phyloP scores from a whole-genome alignment of 2,888 invertebrate species.

The Cryptocheilus praepositus region DNA sequence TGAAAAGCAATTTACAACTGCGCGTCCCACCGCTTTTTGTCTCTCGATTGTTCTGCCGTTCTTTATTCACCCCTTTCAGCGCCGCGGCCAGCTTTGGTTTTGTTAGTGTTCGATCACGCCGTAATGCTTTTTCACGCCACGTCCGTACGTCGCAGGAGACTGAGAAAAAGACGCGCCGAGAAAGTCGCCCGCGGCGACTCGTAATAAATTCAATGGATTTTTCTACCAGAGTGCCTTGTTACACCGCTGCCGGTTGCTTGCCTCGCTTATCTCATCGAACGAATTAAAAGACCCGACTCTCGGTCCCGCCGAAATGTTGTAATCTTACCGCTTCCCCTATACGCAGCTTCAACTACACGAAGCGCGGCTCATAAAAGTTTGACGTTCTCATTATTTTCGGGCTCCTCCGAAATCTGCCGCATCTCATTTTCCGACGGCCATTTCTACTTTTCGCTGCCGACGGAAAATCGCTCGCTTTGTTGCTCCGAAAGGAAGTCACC shows the following conservation, averaged over 20 bases:
- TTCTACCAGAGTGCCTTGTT: constrained; percentile 4
- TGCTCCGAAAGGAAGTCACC: no score
- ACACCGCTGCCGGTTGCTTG: neutral
- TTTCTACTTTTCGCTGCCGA: no score
- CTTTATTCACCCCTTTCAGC: constrained; percentile 1
- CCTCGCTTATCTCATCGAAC: neutral
- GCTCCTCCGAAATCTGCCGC: no score
- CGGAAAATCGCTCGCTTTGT: no score
- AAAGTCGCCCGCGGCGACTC: constrained; percentile 2
- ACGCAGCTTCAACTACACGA: no score
- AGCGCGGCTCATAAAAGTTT: no score
- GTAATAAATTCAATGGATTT: constrained; percentile 6
- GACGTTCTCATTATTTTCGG: no score
- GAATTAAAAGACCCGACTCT: no score
- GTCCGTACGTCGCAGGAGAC: neutral
- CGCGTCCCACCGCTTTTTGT: neutral
- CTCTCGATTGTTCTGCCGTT: neutral
- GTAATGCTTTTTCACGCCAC: neutral
- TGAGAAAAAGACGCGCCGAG: neutral
- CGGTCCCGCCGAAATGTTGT: no score
- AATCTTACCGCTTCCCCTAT: no score
- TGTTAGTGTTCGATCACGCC: neutral
- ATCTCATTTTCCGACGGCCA: no score
- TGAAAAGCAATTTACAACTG: neutral
- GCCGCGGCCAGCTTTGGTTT: neutral